Evolutionary conservation across 2,888 invertebrate genomes (phyloP).

Genomic region (Chironomus riparius): DNA sequence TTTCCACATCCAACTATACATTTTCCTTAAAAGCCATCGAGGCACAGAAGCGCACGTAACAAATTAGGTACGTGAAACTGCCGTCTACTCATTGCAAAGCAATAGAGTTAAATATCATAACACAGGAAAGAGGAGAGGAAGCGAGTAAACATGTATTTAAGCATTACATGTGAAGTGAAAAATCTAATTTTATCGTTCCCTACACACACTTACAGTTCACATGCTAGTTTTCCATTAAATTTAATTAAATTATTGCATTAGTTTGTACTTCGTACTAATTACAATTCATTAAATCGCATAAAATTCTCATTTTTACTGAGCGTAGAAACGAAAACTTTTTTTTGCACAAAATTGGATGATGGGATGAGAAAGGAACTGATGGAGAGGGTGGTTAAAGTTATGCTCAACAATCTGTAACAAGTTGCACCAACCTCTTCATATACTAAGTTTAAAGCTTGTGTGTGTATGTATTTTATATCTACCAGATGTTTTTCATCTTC

Average conservation of each 20-base stretch:
- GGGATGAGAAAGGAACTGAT: not conserved
- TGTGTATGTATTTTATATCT: too few species aligned
- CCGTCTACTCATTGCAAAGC: not conserved
- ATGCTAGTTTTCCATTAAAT: conserved; percentile 20
- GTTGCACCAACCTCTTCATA: not conserved
- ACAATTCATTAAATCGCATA: conserved; percentile 12
- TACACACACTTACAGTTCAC: not conserved
- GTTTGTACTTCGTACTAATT: not conserved
- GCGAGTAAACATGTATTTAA: too few species aligned
- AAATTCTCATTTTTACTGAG: not conserved
- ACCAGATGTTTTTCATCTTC: too few species aligned
- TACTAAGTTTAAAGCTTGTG: too few species aligned
- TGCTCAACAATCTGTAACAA: not conserved
- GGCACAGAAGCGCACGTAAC: not conserved
- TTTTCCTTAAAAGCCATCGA: not conserved
- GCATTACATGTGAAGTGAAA: too few species aligned
- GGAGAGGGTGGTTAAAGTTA: not conserved
- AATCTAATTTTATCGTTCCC: not conserved
- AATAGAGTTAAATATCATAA: not conserved
- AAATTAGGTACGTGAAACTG: not conserved
- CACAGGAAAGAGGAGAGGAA: too few species aligned
- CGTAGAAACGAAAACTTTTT: too few species aligned
- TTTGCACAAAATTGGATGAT: not conserved
- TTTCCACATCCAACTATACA: too few species aligned
- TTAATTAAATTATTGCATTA: conserved; percentile 24